These are phyloP conservation scores for Aleiodes testaceus DNA, from an alignment of 2,888 invertebrate genomes.

Conservation along the genomic window DNA sequence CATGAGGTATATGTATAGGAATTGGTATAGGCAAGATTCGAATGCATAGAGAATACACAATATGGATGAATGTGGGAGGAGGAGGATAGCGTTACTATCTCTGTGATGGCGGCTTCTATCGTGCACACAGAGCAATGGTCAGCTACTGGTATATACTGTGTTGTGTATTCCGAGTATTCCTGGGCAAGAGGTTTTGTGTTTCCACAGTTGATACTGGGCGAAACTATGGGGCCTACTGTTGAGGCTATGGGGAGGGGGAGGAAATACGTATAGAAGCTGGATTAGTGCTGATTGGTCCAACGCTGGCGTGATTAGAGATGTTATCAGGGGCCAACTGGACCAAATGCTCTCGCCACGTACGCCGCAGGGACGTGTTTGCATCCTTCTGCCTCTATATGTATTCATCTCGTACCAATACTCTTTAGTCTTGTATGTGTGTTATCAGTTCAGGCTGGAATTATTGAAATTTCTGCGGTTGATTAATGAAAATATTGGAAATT, in stretches of 20 bases:
- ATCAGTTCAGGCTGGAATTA: too few relatives aligned
- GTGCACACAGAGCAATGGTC: constrained; percentile 54
- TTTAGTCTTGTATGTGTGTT: too few relatives aligned
- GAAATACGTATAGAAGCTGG: constrained; percentile 60
- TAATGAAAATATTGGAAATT: too few relatives aligned
- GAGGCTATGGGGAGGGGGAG: not conserved
- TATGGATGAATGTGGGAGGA: constrained; percentile 25
- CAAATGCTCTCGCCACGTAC: constrained; percentile 58
- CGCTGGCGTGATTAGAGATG: constrained; percentile 73
- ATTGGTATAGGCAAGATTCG: constrained; percentile 35
- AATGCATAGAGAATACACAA: constrained; percentile 43
- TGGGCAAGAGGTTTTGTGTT: constrained; percentile 61
- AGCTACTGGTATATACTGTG: constrained; percentile 42
- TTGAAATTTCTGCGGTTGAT: too few relatives aligned
- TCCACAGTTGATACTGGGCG: constrained; percentile 60
- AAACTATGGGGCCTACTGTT: constrained; percentile 33
- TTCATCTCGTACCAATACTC: constrained; percentile 2
- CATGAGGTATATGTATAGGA: constrained; percentile 28
- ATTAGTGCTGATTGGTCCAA: constrained; percentile 73
- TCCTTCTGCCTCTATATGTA: constrained; percentile 51
- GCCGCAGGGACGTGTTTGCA: constrained; percentile 59
- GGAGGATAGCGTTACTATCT: constrained; percentile 40
- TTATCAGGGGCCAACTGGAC: constrained; percentile 65
- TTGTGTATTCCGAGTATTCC: constrained; percentile 32
- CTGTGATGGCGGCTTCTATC: constrained; percentile 49